These are phyloP conservation scores for Petaurus breviceps DNA, from an alignment of 2,113 vertebrate genomes.

Conservation along the genomic window DNA sequence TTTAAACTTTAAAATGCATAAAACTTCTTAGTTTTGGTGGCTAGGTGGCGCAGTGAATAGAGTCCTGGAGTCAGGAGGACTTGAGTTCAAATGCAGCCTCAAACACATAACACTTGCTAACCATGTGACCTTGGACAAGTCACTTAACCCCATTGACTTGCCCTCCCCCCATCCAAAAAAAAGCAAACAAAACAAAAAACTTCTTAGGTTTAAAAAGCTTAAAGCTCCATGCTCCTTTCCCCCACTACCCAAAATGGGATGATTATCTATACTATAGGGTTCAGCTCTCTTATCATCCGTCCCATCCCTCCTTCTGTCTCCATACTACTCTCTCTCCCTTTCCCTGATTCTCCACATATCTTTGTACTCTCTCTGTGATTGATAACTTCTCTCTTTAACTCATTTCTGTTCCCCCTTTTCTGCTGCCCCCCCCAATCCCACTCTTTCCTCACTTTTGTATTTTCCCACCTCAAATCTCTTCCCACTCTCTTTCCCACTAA, in stretches of 20 bases:
- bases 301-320: no score
- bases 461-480: not conserved
- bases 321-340: not conserved
- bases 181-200: no score
- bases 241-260: not conserved
- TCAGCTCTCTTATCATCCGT: not conserved
- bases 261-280: not conserved
- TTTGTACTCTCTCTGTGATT: not conserved
- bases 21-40: not conserved
- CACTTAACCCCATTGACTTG: no score
- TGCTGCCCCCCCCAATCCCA: not conserved
- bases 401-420: not conserved
- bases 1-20: not conserved
- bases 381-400: not conserved
- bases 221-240: no score
- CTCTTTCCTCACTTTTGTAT: not conserved
- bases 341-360: not conserved
- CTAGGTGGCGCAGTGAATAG: no score
- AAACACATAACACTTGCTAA: no score
- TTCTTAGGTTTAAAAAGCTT: no score
- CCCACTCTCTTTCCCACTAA: conserved; percentile 62
- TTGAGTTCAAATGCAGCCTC: no score
- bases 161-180: no score
- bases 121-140: no score
- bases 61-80: no score